Evolutionary conservation across 2,797 vertebrate species (phyloP).

Genomic region (Sebastes oblongus): DNA sequence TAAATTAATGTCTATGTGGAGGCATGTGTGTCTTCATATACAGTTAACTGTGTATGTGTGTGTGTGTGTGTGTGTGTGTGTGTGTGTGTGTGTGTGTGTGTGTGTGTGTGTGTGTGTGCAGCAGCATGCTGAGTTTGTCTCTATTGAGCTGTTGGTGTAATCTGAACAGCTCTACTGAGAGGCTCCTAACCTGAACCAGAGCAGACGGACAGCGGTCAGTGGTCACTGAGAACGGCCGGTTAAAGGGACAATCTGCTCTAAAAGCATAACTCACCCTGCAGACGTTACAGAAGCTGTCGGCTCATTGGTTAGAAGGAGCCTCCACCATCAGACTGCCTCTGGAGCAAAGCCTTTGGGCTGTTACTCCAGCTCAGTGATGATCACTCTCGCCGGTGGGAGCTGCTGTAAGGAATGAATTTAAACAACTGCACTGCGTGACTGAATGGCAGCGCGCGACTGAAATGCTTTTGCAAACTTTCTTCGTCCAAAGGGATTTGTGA

Average conservation of each 20-base stretch:
- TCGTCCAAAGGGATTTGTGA: neutral
- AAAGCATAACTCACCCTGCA: slow-evolving; percentile 47
- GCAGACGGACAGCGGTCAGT: slow-evolving; percentile 59
- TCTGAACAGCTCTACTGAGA: slow-evolving; percentile 81
- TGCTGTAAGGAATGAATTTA: neutral
- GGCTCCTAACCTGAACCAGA: slow-evolving; percentile 64
- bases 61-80: slow-evolving; percentile 21
- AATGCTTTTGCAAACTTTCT: neutral
- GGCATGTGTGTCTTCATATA: slow-evolving; percentile 56
- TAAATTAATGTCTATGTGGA: slow-evolving; percentile 58
- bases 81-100: slow-evolving; percentile 3
- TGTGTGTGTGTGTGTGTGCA: slow-evolving; percentile 3
- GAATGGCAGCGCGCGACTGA: neutral
- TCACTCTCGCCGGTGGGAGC: neutral
- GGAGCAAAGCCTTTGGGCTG: slow-evolving; percentile 8
- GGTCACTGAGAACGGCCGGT: slow-evolving; percentile 52
- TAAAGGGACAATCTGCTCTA: slow-evolving; percentile 58
- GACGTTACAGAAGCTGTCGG: slow-evolving; percentile 23
- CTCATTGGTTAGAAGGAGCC: slow-evolving; percentile 3
- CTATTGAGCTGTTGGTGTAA: slow-evolving; percentile 87
- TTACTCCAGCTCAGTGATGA: slow-evolving; percentile 7
- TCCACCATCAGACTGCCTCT: slow-evolving; percentile 16
- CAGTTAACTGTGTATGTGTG: slow-evolving; percentile 7
- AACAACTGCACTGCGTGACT: neutral
- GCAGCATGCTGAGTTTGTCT: slow-evolving; percentile 77